These are phyloP conservation scores for Amphiprion percula DNA, from an alignment of 2,113 vertebrate species.

Conservation along the genomic window DNA sequence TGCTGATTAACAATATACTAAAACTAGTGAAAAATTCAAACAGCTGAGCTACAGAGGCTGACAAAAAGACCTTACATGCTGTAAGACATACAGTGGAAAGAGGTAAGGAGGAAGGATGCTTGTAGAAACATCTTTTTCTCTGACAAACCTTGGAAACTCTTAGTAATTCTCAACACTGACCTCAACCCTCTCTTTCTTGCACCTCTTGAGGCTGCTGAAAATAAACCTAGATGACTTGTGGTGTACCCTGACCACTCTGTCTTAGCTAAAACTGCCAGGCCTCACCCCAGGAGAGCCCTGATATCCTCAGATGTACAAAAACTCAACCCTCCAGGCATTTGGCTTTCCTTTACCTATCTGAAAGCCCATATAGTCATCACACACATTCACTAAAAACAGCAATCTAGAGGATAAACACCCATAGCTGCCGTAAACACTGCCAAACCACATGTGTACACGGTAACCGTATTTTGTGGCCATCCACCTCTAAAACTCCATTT, in stretches of 20 bases:
- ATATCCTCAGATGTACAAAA: constrained; percentile 48
- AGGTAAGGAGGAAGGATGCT: background rate
- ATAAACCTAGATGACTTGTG: constrained; percentile 49
- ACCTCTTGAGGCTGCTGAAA: constrained; percentile 59
- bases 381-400: constrained; percentile 29
- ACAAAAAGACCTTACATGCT: background rate
- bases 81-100: constrained; percentile 6
- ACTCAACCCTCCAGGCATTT: constrained; percentile 41
- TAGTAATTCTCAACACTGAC: constrained; percentile 49
- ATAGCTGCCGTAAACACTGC: constrained; percentile 12
- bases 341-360: constrained; percentile 36
- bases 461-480: constrained; percentile 25
- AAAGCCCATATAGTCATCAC: constrained; percentile 32
- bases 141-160: constrained; percentile 19
- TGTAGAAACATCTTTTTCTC: constrained; percentile 14
- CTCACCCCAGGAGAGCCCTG: constrained; percentile 37
- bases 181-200: constrained; percentile 11
- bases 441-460: constrained; percentile 32
- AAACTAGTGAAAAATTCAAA: background rate
- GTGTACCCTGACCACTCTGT: constrained; percentile 41
- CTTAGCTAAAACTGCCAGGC: constrained; percentile 57
- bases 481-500: constrained; percentile 56
- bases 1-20: background rate
- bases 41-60: background rate
- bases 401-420: constrained; percentile 22